Conservation (phyloP, 2,888 invertebrate species). For the Cheilosia vernalis region DNA sequence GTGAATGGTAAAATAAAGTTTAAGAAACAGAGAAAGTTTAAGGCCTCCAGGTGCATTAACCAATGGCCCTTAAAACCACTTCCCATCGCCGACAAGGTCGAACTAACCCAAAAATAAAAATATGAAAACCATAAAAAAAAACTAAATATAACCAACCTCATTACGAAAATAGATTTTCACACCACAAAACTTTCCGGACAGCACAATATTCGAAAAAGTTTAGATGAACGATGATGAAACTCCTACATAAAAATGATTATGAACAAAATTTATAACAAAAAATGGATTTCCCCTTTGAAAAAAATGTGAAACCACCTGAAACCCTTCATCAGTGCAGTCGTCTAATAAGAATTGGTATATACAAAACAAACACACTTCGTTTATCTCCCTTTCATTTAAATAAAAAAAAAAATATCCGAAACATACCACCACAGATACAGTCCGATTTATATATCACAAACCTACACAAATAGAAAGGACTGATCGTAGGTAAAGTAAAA, state of each 20-base stretch:
- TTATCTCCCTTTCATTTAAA: neutral
- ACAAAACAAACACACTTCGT: conserved; percentile 8
- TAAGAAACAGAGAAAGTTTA: too few relatives aligned
- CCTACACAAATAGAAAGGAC: conserved; percentile 7
- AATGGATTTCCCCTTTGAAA: neutral
- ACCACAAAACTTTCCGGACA: conserved; percentile 11
- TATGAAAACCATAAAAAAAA: conserved; percentile 15
- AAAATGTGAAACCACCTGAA: neutral
- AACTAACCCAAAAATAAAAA: neutral
- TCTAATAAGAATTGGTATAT: conserved; percentile 6
- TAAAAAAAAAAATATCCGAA: conserved; percentile 5
- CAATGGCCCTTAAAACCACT: neutral
- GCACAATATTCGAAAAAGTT: neutral
- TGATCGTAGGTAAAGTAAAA: neutral
- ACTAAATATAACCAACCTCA: neutral
- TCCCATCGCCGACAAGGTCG: neutral
- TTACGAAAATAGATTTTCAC: conserved; percentile 38
- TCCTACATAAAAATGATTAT: neutral
- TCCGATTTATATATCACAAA: neutral
- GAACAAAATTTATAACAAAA: neutral
- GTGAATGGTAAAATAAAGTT: too few relatives aligned
- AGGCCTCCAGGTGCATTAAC: neutral
- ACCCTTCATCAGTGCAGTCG: neutral
- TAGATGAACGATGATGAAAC: conserved; percentile 17
- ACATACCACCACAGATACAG: neutral